Conservation (phyloP, 2,113 vertebrate genomes). For the Galemys pyrenaicus region DNA sequence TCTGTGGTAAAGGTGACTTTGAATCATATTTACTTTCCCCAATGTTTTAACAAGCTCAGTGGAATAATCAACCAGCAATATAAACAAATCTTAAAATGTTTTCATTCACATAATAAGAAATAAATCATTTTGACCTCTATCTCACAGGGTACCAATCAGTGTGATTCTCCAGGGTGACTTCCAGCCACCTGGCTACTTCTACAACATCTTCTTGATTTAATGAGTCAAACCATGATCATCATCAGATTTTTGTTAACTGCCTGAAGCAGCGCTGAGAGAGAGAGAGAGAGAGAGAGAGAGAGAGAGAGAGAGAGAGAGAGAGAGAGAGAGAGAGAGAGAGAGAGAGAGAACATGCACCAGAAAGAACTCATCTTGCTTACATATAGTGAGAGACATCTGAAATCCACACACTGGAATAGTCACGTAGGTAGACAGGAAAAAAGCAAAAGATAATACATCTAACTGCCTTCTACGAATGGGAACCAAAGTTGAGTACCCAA, state of each 20-base stretch:
- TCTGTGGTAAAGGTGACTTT: constrained; percentile 65
- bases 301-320: not conserved
- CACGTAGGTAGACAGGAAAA: not conserved
- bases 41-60: constrained; percentile 17
- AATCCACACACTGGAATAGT: not conserved
- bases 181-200: constrained; percentile 19
- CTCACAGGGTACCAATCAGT: not conserved
- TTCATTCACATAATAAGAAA: constrained; percentile 59
- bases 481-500: not conserved
- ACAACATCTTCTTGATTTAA: constrained; percentile 30
- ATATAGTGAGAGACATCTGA: not conserved
- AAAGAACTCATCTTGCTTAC: not conserved
- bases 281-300: too few relatives aligned
- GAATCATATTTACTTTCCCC: constrained; percentile 51
- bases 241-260: constrained; percentile 52
- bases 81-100: constrained; percentile 65
- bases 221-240: constrained; percentile 58
- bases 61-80: constrained; percentile 53
- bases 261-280: not conserved
- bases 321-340: too few relatives aligned
- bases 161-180: constrained; percentile 36
- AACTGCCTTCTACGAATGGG: not conserved
- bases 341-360: not conserved
- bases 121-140: constrained; percentile 61
- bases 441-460: not conserved